These are phyloP conservation scores for Hybos culiciformis DNA, from an alignment of 2,888 invertebrate species.

Conservation along the genomic window DNA sequence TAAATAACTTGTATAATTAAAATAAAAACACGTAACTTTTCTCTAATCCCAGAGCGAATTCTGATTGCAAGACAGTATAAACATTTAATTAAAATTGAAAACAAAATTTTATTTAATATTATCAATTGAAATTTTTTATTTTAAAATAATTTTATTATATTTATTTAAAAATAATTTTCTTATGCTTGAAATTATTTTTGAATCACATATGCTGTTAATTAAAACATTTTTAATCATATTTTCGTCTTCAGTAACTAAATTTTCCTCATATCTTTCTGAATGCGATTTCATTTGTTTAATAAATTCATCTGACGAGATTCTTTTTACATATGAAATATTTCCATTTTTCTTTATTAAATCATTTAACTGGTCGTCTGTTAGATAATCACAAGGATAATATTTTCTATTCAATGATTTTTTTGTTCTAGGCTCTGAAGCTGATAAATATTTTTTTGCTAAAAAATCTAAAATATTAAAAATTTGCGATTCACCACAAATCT, in stretches of 20 bases:
- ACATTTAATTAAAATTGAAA: too few relatives aligned
- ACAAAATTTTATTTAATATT: too few relatives aligned
- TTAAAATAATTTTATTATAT: too few relatives aligned
- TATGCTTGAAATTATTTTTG: constrained; percentile 8
- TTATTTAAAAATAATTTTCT: constrained; percentile 2
- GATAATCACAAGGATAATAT: constrained; percentile 9
- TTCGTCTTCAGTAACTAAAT: neutral
- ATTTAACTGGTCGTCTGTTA: constrained; percentile 6
- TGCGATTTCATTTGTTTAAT: constrained; percentile 3
- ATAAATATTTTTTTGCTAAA: neutral
- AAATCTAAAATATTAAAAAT: neutral
- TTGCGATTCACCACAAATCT: neutral
- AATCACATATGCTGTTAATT: constrained; percentile 12
- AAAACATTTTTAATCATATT: constrained; percentile 8
- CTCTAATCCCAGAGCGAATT: too few relatives aligned
- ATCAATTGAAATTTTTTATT: too few relatives aligned
- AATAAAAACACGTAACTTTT: too few relatives aligned
- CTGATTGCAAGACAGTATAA: too few relatives aligned
- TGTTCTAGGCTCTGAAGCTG: neutral
- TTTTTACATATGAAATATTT: constrained; percentile 2
- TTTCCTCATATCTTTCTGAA: constrained; percentile 5
- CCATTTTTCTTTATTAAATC: constrained; percentile 4
- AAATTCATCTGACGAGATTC: constrained; percentile 5
- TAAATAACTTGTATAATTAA: too few relatives aligned
- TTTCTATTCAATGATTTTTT: neutral